Base-by-base conservation (phyloP, 2,797 vertebrate species). In the Tapirus indicus region DNA sequence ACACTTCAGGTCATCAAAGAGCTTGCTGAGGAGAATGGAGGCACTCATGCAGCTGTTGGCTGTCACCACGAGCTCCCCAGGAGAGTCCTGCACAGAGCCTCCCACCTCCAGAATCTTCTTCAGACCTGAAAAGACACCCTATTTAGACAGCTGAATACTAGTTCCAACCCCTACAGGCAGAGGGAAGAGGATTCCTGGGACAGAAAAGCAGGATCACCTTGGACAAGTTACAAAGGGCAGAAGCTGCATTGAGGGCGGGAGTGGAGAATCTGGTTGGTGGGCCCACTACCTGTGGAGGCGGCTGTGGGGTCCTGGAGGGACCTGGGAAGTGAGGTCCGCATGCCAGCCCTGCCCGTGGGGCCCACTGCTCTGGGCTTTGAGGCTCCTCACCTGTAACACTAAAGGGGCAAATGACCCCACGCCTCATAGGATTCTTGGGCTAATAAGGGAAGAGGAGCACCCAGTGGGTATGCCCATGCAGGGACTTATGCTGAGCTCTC, bases 41-140 rank as follows among this genome's bases (percentile, higher is more conserved):
- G 99, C 99, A 1, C 99, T 99, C 99, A 99, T 99, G 75, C 99
- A 99, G 96, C 99, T 99, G 98, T 99, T 99, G 16, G 99, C 99
- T 0, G 99, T 99, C 60, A 99, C 99, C 0, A 98, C 93, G 16
- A 99, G 99, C 66, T 99, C 99, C 47, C 98, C 98, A 0, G 98
- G 97, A 9, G 99, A 83, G 93, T 99, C 99, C 0, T 98, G 98
- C 68, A 99, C 98, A 0, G 99, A 99, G 18, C 99, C 99, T 0
- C 99, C 99, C 74, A 99, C 99, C 97, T 99, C 99, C 96, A 99
- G 98, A 96, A 99, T 99, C 98, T 99, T 99, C 97, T 99, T 99
- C 85, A 99, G 98, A 49, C 99, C 99, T 99, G 92, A 41, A 75
- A 74, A 93, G 41, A 98, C 0, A 5, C 0, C 1, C 66, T 49